These are phyloP conservation scores for Athene noctua DNA, from an alignment of 2,113 vertebrate species.

Conservation along the genomic window DNA sequence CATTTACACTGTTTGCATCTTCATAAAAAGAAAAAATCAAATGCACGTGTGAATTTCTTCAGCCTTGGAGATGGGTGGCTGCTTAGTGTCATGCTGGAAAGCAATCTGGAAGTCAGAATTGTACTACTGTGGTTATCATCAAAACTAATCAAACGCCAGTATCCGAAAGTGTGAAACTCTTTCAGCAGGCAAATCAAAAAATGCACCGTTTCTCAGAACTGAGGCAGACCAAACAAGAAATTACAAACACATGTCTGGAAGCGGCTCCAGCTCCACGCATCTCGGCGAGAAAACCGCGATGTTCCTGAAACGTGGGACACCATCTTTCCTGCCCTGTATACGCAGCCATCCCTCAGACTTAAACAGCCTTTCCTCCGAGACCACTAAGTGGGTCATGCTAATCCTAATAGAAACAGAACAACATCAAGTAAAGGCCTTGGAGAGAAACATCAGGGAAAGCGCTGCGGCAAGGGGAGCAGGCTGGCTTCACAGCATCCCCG, in stretches of 20 bases:
- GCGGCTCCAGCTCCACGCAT: neutral
- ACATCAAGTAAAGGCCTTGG: neutral
- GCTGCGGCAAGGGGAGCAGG: neutral
- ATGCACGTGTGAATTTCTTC: conserved; percentile 45
- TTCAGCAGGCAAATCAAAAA: conserved; percentile 57
- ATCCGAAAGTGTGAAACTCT: conserved; percentile 54
- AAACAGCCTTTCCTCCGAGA: neutral
- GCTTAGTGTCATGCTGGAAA: conserved; percentile 35
- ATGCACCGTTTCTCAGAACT: neutral
- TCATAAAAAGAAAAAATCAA: conserved; percentile 19
- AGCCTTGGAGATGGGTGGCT: conserved; percentile 50
- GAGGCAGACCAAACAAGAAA: conserved; percentile 34
- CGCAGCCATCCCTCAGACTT: neutral
- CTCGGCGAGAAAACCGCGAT: neutral
- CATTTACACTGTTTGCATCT: neutral
- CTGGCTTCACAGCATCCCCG: rapidly evolving
- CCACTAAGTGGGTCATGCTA: neutral
- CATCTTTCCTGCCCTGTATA: neutral
- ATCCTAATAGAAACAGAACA: neutral
- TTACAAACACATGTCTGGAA: conserved; percentile 57
- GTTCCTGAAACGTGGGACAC: neutral
- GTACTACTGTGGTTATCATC: conserved; percentile 65
- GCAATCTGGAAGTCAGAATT: conserved; percentile 46
- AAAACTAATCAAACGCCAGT: conserved; percentile 22
- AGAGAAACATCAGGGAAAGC: neutral